Conservation (phyloP, 2,797 vertebrate species). For the Megaceryle alcyon region DNA sequence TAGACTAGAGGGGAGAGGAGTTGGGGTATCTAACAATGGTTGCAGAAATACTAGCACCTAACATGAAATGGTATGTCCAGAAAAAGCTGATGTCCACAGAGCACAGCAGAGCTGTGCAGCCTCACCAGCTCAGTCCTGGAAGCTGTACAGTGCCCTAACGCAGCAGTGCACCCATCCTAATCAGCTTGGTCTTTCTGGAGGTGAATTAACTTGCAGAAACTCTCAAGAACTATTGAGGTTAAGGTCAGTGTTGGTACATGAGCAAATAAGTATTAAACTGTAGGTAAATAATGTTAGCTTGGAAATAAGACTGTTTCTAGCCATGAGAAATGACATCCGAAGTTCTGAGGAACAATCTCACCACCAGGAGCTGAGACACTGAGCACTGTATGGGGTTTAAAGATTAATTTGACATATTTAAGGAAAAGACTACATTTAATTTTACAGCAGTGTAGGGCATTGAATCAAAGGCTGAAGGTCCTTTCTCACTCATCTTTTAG, state of each 20-base stretch:
- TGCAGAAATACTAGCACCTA: background rate
- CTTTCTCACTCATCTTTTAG: background rate
- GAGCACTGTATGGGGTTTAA: background rate
- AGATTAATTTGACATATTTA: background rate
- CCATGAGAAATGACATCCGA: background rate
- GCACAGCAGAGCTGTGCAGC: background rate
- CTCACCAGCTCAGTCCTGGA: background rate
- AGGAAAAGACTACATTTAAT: background rate
- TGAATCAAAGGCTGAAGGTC: background rate
- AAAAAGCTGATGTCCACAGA: background rate
- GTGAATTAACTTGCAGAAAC: background rate
- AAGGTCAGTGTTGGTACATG: background rate
- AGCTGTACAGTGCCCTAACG: background rate
- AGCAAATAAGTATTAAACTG: background rate
- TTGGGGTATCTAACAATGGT: fast-evolving
- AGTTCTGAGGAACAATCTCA: background rate
- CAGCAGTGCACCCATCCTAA: fast-evolving
- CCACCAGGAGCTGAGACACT: background rate
- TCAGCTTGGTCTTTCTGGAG: background rate
- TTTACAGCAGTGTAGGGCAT: background rate
- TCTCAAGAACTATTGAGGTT: background rate
- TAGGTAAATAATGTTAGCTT: background rate
- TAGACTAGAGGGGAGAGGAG: background rate
- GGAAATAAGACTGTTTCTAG: background rate
- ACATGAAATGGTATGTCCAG: fast-evolving